Evolutionary conservation across 2,113 vertebrate species (phyloP), one percentile per base, ranked within the genome.

Genomic region (Tragelaphus imberbis): DNA sequence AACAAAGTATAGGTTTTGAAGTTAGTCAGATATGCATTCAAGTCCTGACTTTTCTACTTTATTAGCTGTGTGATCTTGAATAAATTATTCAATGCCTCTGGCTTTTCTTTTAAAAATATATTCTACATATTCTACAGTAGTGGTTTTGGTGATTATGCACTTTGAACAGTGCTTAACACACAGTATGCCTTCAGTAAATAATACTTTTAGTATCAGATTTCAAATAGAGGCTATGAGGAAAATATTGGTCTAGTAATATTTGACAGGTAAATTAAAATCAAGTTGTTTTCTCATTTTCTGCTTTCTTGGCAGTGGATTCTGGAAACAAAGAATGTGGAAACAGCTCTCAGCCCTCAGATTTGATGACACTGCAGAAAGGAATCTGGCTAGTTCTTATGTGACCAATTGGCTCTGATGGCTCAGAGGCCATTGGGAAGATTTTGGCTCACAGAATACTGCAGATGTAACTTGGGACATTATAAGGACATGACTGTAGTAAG

Each of bases 301-400:
- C 98, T 98, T 98, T 95, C 91, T 97, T 97, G 97, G 92, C 85
- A 93, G 59, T 28, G 40, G 25, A 44, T 88, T 91, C 28, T 0
- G 0, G 51, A 59, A 94, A 87, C 2, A 51, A 53, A 68, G 59
- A 84, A 53, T 82, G 56, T 27, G 95, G 40, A 94, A 90, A 5
- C 8, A 59, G 51, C 40, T 71, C 84, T 93, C 44, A 77, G 11
- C 2, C n/a, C 55, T 91, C 23, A 61, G 3, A 56, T 0, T 13
- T 10, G 1, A 5, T 27, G 36, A 77, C 91, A 91, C 44, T 44
- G 44, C 56, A 44, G 90, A 91, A 84, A 92, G 81, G 84, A 94
- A 85, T 86, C 85, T 90, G 61, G 25, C 61, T 94, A 94, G 56
- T 88, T 91, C 33, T 68, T 88, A 58, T 14, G n/a, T 84, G 65